Percentiles rank a stretch among this genome's conserved stretches.
phyloP scores from a whole-genome alignment of 2,113 vertebrate genomes.

The Thermophis baileyi region DNA sequence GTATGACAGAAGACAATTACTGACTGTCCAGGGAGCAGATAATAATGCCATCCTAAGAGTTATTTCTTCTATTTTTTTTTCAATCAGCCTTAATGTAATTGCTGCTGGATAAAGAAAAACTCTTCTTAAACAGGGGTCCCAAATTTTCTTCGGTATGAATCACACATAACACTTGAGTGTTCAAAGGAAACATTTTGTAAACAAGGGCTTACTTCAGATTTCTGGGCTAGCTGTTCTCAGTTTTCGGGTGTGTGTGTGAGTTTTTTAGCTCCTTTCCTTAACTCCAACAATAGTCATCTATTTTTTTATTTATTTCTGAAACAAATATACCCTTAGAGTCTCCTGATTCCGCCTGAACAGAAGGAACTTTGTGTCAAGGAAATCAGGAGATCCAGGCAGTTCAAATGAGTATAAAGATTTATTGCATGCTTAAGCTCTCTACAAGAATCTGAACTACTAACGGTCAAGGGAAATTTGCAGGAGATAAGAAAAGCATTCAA shows the following conservation, averaged over 20 bases:
- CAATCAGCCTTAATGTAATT: constrained; percentile 26
- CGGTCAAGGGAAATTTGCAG: no score
- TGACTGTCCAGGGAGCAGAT: constrained; percentile 14
- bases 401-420: no score
- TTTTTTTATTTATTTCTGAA: not conserved
- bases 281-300: not conserved
- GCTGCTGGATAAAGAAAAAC: constrained; percentile 15
- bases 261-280: not conserved
- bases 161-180: not conserved
- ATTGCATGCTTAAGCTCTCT: no score
- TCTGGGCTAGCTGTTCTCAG: not conserved
- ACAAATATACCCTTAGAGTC: not conserved
- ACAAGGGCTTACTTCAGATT: not conserved
- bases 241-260: not conserved
- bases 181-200: not conserved
- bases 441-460: no score
- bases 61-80: constrained; percentile 46
- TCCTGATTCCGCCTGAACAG: not conserved
- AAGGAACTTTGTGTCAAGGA: not conserved
- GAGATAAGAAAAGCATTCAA: no score
- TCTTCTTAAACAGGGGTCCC: constrained; percentile 4
- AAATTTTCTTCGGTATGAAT: constrained; percentile 30
- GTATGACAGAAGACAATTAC: constrained; percentile 18
- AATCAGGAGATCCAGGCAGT: no score
- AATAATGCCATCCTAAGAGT: not conserved